Base-by-base conservation (phyloP, 2,113 vertebrate genomes). In the Cavia porcellus region DNA sequence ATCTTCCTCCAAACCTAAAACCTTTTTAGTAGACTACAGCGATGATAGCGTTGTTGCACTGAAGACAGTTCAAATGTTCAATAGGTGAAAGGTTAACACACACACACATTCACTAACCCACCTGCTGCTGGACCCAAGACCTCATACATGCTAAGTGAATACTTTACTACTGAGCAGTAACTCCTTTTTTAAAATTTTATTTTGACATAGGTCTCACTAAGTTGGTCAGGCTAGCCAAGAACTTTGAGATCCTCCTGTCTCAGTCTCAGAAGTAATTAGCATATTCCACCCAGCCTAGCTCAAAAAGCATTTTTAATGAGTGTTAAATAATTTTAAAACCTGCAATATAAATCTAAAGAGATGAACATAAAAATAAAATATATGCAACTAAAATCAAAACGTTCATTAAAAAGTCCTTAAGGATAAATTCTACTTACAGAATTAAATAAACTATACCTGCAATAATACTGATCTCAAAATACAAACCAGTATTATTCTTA, bases 271-370 rank as follows among this genome's bases (percentile, higher is more conserved):
- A 80, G 3, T 20, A 35, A 22, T 17, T 55, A 55, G 3, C 30
- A 79, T 35, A 7, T 7, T 52, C 47, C 30, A 52, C 17, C 50
- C 3, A 19, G 30, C 77, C 50, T 35, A 22, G 50, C 50, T 55
- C 66, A 87, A 94, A 88, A 89, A 89, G 9, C 55, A 90, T 82
- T 90, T 86, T 91, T 10, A 89, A 83, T 77, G 47, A 32, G 5
- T 55, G 45, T 94, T 55, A 89, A 95, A 72, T 85, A 68, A 88
- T 11, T 85, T 10, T 95, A 96, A 92, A 82, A 70, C 10, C 28
- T 95, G 86, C 7, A 66, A 59, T 24, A 90, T 32, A 95, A 93
- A 93, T 59, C 22, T 57, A 13, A 7, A 89, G 45, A 84, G 93
- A 61, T 50, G 20, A 70, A 86, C 64, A 77, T 19, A 80, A 90